Evolutionary conservation across 2,113 vertebrate genomes (phyloP).

Genomic region (Crotophaga sulcirostris): DNA sequence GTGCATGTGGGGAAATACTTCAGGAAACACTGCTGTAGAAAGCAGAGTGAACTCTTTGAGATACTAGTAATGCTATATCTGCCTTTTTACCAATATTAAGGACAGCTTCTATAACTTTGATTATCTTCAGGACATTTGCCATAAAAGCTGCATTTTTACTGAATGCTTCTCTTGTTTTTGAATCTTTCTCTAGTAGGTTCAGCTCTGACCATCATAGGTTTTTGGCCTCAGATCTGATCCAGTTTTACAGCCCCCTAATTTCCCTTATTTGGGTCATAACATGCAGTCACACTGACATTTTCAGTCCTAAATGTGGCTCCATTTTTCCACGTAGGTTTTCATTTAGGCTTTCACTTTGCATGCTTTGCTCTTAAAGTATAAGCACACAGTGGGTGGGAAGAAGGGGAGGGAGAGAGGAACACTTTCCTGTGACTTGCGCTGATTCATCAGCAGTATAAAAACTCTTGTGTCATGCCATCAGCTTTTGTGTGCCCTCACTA

Average conservation of each 20-base stretch:
- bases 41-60: not conserved
- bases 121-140: not conserved
- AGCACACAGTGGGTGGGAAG: not conserved
- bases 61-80: not conserved
- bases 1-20: not conserved
- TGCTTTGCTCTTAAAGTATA: not conserved
- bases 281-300: not conserved
- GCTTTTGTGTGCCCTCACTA: not conserved
- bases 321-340: not conserved
- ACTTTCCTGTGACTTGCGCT: not conserved
- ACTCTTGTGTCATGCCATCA: not conserved
- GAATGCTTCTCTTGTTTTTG: not conserved
- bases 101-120: not conserved
- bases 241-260: not conserved
- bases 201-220: not conserved
- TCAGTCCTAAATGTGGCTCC: not conserved
- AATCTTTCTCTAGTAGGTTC: not conserved
- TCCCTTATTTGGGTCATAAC: no score
- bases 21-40: not conserved
- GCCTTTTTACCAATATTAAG: not conserved
- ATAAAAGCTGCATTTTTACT: not conserved
- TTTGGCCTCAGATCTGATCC: not conserved
- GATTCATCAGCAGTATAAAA: not conserved
- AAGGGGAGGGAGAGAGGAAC: rapidly evolving
- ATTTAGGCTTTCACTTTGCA: not conserved